These are phyloP conservation scores for Caenorhabditis panamensis DNA, from an alignment of 2,888 invertebrate genomes.

Conservation along the genomic window DNA sequence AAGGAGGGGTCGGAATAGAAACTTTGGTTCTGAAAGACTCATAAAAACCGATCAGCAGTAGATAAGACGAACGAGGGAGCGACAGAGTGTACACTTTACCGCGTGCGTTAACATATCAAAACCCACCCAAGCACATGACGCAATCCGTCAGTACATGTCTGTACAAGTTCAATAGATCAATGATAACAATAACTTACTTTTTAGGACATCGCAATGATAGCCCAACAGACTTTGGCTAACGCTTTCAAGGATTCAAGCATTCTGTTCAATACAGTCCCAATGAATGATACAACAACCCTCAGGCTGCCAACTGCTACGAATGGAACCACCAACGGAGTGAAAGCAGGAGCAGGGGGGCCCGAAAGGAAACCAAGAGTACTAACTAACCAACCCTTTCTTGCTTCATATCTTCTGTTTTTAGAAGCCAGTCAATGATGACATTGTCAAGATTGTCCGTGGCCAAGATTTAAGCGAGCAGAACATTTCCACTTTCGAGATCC, in stretches of 20 bases:
- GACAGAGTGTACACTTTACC: conserved; percentile 20
- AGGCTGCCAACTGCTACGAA: conserved; percentile 11
- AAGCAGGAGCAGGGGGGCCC: conserved; percentile 30
- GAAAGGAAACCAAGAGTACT: conserved; percentile 59
- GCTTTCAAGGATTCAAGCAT: conserved; percentile 38
- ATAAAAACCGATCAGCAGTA: conserved; percentile 19
- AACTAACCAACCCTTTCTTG: no score
- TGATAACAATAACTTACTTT: conserved; percentile 2
- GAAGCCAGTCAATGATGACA: conserved; percentile 76
- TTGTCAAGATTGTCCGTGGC: conserved; percentile 77
- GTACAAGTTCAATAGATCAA: conserved; percentile 25
- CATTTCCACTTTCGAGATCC: conserved; percentile 76
- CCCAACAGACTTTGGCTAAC: conserved; percentile 31
- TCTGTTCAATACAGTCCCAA: conserved; percentile 17
- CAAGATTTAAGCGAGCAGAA: conserved; percentile 74
- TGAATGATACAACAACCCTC: conserved; percentile 18
- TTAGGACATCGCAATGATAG: conserved; percentile 35
- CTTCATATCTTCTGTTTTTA: conserved; percentile 3
- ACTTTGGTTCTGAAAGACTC: conserved; percentile 20
- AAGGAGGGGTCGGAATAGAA: conserved; percentile 29
- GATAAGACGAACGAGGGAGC: conserved; percentile 33
- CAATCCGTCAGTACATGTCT: neutral
- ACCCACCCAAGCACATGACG: neutral
- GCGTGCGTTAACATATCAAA: conserved; percentile 13
- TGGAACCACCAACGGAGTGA: conserved; percentile 27